Evolutionary conservation across 2,797 vertebrate species (phyloP), one percentile per base, ranked within the genome.

Genomic region (Phalanger gymnotis): DNA sequence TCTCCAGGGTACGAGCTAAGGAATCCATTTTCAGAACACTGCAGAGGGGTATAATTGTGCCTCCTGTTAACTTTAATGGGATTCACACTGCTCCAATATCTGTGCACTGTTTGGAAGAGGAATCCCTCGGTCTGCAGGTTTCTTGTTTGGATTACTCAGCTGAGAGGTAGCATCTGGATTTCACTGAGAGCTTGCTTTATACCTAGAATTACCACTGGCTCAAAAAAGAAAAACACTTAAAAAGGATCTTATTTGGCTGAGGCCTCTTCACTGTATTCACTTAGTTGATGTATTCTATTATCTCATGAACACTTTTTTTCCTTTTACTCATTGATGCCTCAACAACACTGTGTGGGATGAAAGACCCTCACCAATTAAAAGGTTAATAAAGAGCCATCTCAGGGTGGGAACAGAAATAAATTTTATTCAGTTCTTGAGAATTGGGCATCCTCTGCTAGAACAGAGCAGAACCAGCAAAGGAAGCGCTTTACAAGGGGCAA

Each of bases 21-120:
- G 90, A 27, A 54, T 93, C 52, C 30, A 1, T 92, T 93, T 96
- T 94, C 94, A 93, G 90, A 97, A 90, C 31, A 81, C 55, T 94
- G 0, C 34, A 92, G 27, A 94, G 96, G 52, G 87, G 52, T 11
- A 1, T 47, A 91, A 94, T 90, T 57, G 30, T 87, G 47, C 54
- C 19, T 93, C 56, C 96, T 6, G 0, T 58, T 91, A 89, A 58
- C 91, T 96, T 93, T 81, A 56, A 66, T 94, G 54, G 52, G 73
- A 90, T 10, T 90, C 91, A 19, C 53, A 54, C 52, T 47, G 57
- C 47, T 95, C 14, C 53, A 28, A 28, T 73, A 30, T n/a, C 90
- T n/a, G 22, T 58, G 51, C 5, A 0, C 30, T 94, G 89, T 97
- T 92, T 87, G 66, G 91, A 92, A 94, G 55, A n/a, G 54, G 52